Conservation (phyloP, 1,140 invertebrate species). For the Sinella curviseta region DNA sequence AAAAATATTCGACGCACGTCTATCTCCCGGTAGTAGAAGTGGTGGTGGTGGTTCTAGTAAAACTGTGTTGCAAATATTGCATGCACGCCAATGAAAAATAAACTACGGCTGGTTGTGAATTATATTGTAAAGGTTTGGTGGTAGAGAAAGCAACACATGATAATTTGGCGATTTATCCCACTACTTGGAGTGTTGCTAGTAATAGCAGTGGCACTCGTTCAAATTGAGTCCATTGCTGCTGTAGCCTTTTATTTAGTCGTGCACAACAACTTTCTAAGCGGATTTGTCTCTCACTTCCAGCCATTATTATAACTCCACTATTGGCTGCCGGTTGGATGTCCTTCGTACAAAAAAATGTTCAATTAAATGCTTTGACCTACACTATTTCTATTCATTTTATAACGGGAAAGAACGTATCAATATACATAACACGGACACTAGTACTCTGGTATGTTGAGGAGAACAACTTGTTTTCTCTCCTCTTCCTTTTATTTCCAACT, state of each 20-base stretch:
- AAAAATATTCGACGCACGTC: neutral
- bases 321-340: neutral
- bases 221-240: neutral
- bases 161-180: neutral
- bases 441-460: no score
- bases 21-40: no score
- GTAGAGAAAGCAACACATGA: constrained; percentile 2
- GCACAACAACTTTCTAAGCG: constrained; percentile 15
- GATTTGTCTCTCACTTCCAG: constrained; percentile 4
- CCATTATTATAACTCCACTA: neutral
- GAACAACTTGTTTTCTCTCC: no score
- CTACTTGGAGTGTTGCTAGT: neutral
- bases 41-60: no score
- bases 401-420: neutral
- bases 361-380: neutral
- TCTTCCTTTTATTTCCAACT: no score
- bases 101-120: neutral
- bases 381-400: neutral
- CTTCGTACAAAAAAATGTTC: constrained; percentile 10
- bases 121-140: neutral
- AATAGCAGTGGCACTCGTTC: neutral
- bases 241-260: neutral
- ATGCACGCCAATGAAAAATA: neutral
- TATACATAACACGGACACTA: no score
- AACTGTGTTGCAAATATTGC: neutral